phyloP scores from a whole-genome alignment of 2,113 vertebrate genomes.

The Elephantulus edwardii region DNA sequence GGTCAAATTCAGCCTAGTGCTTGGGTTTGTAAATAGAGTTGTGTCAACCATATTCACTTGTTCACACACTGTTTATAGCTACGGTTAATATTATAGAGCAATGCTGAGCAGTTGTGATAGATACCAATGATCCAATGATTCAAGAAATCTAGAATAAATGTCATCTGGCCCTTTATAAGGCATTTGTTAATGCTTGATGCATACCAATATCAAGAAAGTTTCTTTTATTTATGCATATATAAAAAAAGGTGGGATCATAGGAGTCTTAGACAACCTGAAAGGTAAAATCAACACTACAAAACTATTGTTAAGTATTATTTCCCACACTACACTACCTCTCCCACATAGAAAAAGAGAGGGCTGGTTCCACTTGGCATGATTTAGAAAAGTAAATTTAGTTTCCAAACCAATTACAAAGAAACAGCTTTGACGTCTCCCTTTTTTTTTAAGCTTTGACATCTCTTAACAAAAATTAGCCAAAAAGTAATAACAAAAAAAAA shows the following conservation, averaged over 20 bases:
- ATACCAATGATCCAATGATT: background rate
- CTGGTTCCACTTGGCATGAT: background rate
- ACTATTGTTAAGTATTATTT: background rate
- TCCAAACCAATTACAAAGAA: background rate
- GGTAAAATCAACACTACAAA: too few relatives aligned
- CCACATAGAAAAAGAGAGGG: too few relatives aligned
- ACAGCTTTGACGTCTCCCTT: background rate
- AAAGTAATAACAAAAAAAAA: background rate
- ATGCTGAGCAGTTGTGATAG: background rate
- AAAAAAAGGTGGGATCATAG: background rate
- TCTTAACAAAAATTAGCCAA: background rate
- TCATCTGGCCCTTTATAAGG: background rate
- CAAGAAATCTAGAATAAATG: background rate
- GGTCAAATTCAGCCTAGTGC: background rate
- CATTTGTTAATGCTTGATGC: background rate
- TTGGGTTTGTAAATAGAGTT: background rate
- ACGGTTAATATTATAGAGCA: conserved; percentile 6
- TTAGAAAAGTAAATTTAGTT: background rate
- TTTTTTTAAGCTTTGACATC: background rate
- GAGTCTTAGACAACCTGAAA: background rate
- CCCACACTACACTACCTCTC: background rate
- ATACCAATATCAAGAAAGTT: background rate
- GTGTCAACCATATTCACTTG: background rate
- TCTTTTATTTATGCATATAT: background rate
- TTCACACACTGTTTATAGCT: background rate